Conservation (phyloP, 2,797 vertebrate genomes). For the Urophycis tenuis region DNA sequence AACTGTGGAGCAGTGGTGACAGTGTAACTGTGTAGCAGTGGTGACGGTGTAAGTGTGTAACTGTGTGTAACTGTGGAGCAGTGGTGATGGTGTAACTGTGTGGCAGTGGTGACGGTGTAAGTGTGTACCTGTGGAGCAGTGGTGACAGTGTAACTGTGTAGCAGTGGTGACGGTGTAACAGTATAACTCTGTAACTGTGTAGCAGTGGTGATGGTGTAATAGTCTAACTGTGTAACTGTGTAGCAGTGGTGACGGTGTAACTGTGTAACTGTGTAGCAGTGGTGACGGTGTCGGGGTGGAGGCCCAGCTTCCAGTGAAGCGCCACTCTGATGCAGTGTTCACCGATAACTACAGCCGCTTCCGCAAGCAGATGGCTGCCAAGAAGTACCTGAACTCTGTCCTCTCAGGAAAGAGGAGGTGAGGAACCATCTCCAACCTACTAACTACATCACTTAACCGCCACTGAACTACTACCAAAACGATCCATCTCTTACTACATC, state of each 20-base stretch:
- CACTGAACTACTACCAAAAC: background rate
- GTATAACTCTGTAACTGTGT: too few relatives aligned
- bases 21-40: background rate
- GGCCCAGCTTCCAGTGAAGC: constrained; percentile 68
- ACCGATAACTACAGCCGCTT: constrained; percentile 82
- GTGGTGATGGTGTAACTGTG: background rate
- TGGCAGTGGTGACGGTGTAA: background rate
- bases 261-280: background rate
- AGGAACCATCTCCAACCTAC: background rate
- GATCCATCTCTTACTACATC: background rate
- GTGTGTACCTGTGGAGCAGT: too few relatives aligned
- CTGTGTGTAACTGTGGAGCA: too few relatives aligned
- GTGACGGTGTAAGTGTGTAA: constrained; percentile 50
- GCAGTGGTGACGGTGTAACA: too few relatives aligned
- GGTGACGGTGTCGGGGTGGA: constrained; percentile 53
- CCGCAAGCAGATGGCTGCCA: constrained; percentile 80
- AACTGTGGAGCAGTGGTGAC: too few relatives aligned
- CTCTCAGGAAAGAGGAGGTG: constrained; percentile 82
- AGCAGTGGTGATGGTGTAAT: too few relatives aligned
- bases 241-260: background rate
- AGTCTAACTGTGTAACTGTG: background rate
- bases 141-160: too few relatives aligned
- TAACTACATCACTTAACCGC: background rate
- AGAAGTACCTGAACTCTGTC: constrained; percentile 81
- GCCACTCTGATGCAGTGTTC: constrained; percentile 80